Conservation (phyloP, 1,140 invertebrate species). For the Wiebesia pumilae region DNA sequence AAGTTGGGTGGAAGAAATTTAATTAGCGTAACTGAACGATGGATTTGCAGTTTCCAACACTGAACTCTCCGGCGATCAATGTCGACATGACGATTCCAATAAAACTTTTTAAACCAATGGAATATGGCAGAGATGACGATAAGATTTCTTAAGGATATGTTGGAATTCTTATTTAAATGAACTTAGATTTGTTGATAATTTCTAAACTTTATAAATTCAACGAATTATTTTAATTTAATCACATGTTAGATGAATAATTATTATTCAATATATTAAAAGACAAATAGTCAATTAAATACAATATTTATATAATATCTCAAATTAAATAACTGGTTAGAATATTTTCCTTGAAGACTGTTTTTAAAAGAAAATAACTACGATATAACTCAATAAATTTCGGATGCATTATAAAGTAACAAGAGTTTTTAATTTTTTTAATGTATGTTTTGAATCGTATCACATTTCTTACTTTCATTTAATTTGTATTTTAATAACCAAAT, state of each 20-base stretch:
- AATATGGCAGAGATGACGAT: slow-evolving; percentile 24
- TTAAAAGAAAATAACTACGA: too few species aligned
- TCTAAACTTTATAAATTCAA: not conserved
- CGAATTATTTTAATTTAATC: not conserved
- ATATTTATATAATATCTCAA: too few species aligned
- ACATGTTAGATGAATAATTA: not conserved
- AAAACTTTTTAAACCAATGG: slow-evolving; percentile 38
- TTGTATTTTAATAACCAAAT: too few species aligned
- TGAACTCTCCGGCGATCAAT: slow-evolving; percentile 22
- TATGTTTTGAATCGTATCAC: too few species aligned
- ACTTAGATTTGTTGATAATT: not conserved
- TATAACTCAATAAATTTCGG: too few species aligned
- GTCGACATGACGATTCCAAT: slow-evolving; percentile 38
- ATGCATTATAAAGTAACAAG: too few species aligned
- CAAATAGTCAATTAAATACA: too few species aligned
- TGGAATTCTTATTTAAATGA: not conserved
- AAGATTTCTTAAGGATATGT: not conserved
- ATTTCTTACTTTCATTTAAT: too few species aligned
- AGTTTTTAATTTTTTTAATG: too few species aligned
- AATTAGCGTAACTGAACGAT: slow-evolving; percentile 49
- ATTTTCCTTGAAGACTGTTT: too few species aligned
- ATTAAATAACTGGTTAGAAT: too few species aligned
- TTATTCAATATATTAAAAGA: too few species aligned
- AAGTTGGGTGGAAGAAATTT: slow-evolving; percentile 46
- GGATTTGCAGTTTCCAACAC: slow-evolving; percentile 20